Evolutionary conservation across 1,140 invertebrate genomes (phyloP).

Genomic region (Pachypsylla venusta): DNA sequence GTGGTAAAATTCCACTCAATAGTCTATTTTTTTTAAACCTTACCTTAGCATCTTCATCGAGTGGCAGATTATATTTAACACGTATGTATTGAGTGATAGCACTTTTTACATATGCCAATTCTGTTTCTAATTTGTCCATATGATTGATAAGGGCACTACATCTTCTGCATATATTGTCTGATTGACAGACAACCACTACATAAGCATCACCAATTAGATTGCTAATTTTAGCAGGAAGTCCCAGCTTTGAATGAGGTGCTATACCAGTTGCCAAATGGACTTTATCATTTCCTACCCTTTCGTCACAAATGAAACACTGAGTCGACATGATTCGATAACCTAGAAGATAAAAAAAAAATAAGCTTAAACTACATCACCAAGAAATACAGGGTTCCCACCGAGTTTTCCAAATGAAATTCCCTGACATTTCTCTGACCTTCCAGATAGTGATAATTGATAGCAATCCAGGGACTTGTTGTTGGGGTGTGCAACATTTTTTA

Average conservation of each 20-base stretch:
- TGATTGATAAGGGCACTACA: slow-evolving; percentile 22
- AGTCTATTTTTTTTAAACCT: too few species aligned
- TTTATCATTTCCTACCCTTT: slow-evolving; percentile 15
- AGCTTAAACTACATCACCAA: not conserved
- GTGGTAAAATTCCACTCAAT: too few species aligned
- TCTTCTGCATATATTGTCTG: slow-evolving; percentile 22
- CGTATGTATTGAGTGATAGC: slow-evolving; percentile 20
- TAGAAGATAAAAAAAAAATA: not conserved
- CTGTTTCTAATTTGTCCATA: slow-evolving; percentile 24
- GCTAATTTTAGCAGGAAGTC: slow-evolving; percentile 24
- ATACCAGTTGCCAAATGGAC: slow-evolving; percentile 17
- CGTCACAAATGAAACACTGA: slow-evolving; percentile 23
- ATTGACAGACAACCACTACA: slow-evolving; percentile 21
- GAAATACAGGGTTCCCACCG: too few species aligned
- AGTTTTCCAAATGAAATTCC: too few species aligned
- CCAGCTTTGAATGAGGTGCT: slow-evolving; percentile 20
- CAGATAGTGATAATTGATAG: too few species aligned
- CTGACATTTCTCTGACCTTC: too few species aligned
- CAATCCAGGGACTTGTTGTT: too few species aligned
- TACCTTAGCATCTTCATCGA: not conserved
- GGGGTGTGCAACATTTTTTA: too few species aligned
- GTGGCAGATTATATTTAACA: slow-evolving; percentile 21
- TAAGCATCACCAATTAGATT: slow-evolving; percentile 23
- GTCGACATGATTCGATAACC: not conserved
- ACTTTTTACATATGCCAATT: slow-evolving; percentile 20